Evolutionary conservation across 2,113 vertebrate species (phyloP).

Genomic region (Hippocampus barbouri): DNA sequence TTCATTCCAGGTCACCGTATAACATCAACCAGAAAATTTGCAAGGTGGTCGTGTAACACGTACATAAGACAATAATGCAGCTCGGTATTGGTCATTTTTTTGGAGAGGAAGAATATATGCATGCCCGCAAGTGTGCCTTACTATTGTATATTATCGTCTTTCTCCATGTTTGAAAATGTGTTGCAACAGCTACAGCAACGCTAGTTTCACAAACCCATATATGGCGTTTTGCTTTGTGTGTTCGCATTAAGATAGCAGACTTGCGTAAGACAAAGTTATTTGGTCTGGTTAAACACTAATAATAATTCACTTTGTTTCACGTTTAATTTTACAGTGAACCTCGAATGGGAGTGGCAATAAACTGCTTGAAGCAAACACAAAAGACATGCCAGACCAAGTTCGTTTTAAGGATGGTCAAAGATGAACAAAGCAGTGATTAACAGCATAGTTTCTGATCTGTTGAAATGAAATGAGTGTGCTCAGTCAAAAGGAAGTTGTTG

Average conservation of each 20-base stretch:
- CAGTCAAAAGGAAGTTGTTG: constrained; percentile 56
- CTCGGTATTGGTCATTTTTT: too few species aligned
- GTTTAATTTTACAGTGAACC: neutral
- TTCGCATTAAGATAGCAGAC: neutral
- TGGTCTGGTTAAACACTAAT: neutral
- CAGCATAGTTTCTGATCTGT: constrained; percentile 46
- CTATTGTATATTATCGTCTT: too few species aligned
- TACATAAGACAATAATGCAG: too few species aligned
- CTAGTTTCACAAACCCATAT: neutral
- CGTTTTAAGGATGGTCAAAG: constrained; percentile 6
- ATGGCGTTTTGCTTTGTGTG: neutral
- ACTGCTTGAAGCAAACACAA: neutral
- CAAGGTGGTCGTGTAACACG: too few species aligned
- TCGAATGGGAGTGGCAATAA: neutral
- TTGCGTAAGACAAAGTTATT: neutral
- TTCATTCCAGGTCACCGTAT: too few species aligned
- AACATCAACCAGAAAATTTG: too few species aligned
- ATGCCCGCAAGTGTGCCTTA: too few species aligned
- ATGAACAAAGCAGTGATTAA: constrained; percentile 17
- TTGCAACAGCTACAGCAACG: neutral
- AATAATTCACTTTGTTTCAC: neutral
- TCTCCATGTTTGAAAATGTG: neutral
- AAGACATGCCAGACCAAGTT: neutral
- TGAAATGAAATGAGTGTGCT: constrained; percentile 17
- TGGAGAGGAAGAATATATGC: too few species aligned